phyloP scores from a whole-genome alignment of 2,797 vertebrate genomes.

The Sternotherus odoratus region DNA sequence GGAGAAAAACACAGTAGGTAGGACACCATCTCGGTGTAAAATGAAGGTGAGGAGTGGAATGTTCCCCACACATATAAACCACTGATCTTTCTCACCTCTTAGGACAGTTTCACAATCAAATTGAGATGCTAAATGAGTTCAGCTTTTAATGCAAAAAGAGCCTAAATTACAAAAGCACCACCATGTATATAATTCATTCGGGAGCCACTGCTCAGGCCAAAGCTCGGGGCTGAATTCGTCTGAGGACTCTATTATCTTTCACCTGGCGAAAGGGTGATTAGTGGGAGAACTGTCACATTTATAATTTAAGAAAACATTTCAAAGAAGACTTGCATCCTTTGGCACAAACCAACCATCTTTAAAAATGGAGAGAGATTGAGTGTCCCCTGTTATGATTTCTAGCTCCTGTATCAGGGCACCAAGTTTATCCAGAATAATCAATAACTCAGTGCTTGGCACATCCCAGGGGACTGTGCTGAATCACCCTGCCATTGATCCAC shows the following conservation, averaged over 20 bases:
- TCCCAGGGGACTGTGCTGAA: neutral
- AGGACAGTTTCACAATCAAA: conserved; percentile 53
- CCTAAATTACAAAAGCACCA: neutral
- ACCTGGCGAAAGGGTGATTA: conserved; percentile 45
- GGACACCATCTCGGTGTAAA: conserved; percentile 24
- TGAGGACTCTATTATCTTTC: conserved; percentile 43
- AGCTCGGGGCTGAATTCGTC: conserved; percentile 17
- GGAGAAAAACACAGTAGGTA: neutral
- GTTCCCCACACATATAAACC: conserved; percentile 33
- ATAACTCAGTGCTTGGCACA: neutral
- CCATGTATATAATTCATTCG: neutral
- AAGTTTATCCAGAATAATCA: neutral
- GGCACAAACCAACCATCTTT: conserved; percentile 20
- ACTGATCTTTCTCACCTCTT: conserved; percentile 41
- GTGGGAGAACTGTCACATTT: conserved; percentile 57
- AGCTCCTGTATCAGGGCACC: neutral
- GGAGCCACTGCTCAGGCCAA: conserved; percentile 24
- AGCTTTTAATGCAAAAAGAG: neutral
- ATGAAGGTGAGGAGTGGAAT: conserved; percentile 11
- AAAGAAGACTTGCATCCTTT: conserved; percentile 34
- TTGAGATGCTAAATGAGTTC: conserved; percentile 35
- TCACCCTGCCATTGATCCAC: neutral
- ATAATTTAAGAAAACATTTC: conserved; percentile 40
- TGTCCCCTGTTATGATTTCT: neutral
- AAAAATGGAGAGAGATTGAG: conserved; percentile 31